A percentile compares a stretch with the other conserved stretches of the same genome.
These are phyloP conservation scores for Adoxophyes honmai DNA, from an alignment of 1,140 invertebrate species.

Conservation along the genomic window DNA sequence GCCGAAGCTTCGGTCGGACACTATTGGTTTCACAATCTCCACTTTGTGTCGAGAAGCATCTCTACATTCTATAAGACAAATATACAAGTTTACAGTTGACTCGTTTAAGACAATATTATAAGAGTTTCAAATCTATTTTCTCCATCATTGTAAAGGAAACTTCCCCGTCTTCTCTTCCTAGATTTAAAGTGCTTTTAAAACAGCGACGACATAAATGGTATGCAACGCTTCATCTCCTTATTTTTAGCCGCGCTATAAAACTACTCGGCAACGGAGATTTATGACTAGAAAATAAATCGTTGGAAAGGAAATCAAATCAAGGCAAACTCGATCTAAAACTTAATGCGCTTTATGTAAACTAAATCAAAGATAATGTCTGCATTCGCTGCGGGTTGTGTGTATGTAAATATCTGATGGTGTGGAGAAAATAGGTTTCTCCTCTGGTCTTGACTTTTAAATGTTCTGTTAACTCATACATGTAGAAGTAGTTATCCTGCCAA, in stretches of 20 bases:
- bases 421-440: too few species aligned
- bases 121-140: too few species aligned
- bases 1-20: too few species aligned
- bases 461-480: not conserved
- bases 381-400: not conserved
- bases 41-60: too few species aligned
- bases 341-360: not conserved
- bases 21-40: conserved; percentile 51
- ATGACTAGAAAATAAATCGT: not conserved
- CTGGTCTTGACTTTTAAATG: too few species aligned
- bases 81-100: not conserved
- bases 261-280: not conserved
- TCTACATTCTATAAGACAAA: not conserved
- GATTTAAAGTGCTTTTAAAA: not conserved
- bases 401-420: not conserved
- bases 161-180: too few species aligned
- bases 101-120: too few species aligned
- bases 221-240: not conserved
- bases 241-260: not conserved
- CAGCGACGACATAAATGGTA: not conserved
- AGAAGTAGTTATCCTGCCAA: not conserved
- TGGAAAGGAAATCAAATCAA: not conserved
- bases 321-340: not conserved
- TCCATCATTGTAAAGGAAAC: too few species aligned
- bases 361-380: not conserved